These are phyloP conservation scores for Lophius piscatorius DNA, from an alignment of 2,113 vertebrate species.

Conservation along the genomic window DNA sequence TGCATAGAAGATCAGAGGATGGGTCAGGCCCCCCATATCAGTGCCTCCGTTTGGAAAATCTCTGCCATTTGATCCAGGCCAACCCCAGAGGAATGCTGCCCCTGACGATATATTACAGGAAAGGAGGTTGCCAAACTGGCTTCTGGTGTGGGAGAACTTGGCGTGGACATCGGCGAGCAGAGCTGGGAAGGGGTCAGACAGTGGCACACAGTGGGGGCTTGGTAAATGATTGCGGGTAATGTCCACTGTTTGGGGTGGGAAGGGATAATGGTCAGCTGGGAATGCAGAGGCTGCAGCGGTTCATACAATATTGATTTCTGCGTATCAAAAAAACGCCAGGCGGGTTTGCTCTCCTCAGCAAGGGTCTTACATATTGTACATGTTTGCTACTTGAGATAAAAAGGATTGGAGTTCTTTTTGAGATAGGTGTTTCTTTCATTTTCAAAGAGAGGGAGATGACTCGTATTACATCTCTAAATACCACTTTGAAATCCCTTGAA, in stretches of 20 bases:
- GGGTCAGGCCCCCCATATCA: slow-evolving; percentile 76
- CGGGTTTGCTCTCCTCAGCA: slow-evolving; percentile 62
- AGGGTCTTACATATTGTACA: slow-evolving; percentile 71
- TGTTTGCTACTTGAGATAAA: slow-evolving; percentile 76
- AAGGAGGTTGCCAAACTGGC: slow-evolving; percentile 61
- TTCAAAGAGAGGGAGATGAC: slow-evolving; percentile 80
- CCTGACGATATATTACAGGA: slow-evolving; percentile 70
- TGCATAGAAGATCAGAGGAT: slow-evolving; percentile 73
- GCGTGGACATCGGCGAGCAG: slow-evolving; percentile 54
- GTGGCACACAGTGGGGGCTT: slow-evolving; percentile 60
- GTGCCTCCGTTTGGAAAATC: slow-evolving; percentile 72
- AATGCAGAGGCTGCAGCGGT: slow-evolving; percentile 62
- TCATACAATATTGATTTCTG: slow-evolving; percentile 77
- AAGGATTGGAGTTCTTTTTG: slow-evolving; percentile 70
- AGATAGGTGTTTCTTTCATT: slow-evolving; percentile 78
- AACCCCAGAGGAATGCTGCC: slow-evolving; percentile 78
- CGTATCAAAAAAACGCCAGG: slow-evolving; percentile 64
- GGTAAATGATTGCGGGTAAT: slow-evolving; percentile 68
- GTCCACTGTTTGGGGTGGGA: slow-evolving; percentile 70
- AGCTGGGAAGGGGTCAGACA: slow-evolving; percentile 66
- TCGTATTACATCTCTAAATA: slow-evolving; percentile 75
- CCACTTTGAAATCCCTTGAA: slow-evolving; percentile 78
- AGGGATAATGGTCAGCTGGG: slow-evolving; percentile 66
- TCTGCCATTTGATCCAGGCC: slow-evolving; percentile 79
- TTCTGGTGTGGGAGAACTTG: slow-evolving; percentile 56